Evolutionary conservation across 2,113 vertebrate species (phyloP).

Genomic region (Leptobrachium ailaonicum): DNA sequence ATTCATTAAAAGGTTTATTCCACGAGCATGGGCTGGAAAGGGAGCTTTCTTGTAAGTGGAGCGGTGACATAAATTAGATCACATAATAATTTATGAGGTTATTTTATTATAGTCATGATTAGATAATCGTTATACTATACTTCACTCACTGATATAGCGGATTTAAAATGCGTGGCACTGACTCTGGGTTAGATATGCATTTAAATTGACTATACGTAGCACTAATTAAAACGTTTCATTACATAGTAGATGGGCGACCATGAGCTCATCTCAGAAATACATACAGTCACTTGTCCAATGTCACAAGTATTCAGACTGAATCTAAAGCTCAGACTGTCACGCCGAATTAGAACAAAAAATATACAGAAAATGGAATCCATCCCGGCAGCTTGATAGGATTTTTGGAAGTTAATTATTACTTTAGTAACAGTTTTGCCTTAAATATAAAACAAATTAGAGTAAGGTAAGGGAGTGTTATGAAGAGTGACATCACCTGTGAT

Average conservation of each 20-base stretch:
- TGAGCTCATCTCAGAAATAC: slow-evolving; percentile 37
- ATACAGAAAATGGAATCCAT: too few species aligned
- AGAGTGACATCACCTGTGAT: too few species aligned
- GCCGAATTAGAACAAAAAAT: neutral
- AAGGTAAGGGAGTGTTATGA: too few species aligned
- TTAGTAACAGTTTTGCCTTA: too few species aligned
- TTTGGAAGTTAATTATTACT: too few species aligned
- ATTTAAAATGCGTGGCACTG: slow-evolving; percentile 48
- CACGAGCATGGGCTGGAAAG: slow-evolving; percentile 46
- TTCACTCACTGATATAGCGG: slow-evolving; percentile 55
- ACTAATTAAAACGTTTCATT: slow-evolving; percentile 47
- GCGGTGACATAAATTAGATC: slow-evolving; percentile 54
- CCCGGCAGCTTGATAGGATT: too few species aligned
- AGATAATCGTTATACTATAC: slow-evolving; percentile 50
- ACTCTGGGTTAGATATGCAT: slow-evolving; percentile 47
- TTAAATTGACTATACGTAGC: slow-evolving; percentile 50
- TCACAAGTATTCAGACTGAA: slow-evolving; percentile 10
- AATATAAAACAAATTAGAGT: too few species aligned
- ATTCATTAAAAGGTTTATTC: slow-evolving; percentile 50
- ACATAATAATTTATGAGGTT: slow-evolving; percentile 49
- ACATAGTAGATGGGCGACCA: slow-evolving; percentile 27
- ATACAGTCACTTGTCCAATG: slow-evolving; percentile 33
- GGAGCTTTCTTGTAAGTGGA: slow-evolving; percentile 53
- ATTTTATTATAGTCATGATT: slow-evolving; percentile 52
- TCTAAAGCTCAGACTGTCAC: neutral